Conservation (phyloP, 2,888 invertebrate species). For the Pristionchus mayeri region DNA sequence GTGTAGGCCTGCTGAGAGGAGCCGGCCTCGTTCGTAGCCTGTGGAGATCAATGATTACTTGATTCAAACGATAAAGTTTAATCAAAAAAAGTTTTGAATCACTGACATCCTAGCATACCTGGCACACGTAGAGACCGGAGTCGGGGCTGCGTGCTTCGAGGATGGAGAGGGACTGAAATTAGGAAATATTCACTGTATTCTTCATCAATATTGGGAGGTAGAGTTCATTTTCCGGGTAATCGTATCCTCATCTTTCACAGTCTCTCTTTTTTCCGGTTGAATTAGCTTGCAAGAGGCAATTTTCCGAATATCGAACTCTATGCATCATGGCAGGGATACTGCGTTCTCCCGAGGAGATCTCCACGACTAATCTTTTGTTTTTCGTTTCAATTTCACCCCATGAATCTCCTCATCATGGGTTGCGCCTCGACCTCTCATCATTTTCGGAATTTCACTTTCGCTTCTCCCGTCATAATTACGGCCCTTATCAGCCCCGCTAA, state of each 20-base stretch:
- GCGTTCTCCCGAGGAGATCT: too few relatives aligned
- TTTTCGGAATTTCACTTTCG: not conserved
- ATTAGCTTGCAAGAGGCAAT: too few relatives aligned
- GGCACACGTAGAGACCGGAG: conserved; percentile 75
- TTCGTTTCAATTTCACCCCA: not conserved
- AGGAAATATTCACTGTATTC: not conserved
- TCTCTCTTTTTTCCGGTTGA: too few relatives aligned
- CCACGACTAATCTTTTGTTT: not conserved
- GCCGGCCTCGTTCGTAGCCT: conserved; percentile 73
- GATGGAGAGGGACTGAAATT: conserved; percentile 62
- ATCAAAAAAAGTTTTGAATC: conserved; percentile 6
- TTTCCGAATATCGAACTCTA: too few relatives aligned
- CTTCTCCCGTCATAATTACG: not conserved
- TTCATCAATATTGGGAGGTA: not conserved
- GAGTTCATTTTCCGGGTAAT: too few relatives aligned
- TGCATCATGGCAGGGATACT: too few relatives aligned
- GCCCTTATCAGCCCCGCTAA: not conserved
- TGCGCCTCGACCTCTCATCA: not conserved
- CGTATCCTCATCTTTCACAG: too few relatives aligned
- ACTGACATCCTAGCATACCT: too few relatives aligned
- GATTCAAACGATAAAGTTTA: not conserved
- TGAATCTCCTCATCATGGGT: not conserved
- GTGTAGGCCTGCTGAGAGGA: conserved; percentile 77
- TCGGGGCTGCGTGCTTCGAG: conserved; percentile 73
- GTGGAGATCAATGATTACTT: conserved; percentile 7